Base-by-base conservation (phyloP, 2,888 invertebrate genomes). In the Agonopterix heracliana region DNA sequence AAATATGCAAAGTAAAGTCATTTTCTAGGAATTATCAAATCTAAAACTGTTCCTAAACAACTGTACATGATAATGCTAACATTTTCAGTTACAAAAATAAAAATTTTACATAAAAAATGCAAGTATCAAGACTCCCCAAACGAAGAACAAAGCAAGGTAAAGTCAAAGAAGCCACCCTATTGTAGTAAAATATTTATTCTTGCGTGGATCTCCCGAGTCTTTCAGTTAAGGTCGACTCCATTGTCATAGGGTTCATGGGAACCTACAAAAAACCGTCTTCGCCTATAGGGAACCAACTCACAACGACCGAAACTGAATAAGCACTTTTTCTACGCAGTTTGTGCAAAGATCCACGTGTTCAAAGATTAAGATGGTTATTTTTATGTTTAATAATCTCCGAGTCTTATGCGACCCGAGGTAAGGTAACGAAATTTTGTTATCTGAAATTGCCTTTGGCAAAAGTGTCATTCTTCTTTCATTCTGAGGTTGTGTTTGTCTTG, bases 221-320 rank as follows among this genome's bases (percentile, higher is more conserved):
- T 84, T 82, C 79, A 78, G 79, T 71, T 26, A 77, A 84, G 88
- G 86, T 86, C 85, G 85, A 26, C 56, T 60, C 81, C 68, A 78
- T 88, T 87, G 87, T 88, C 78, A 49, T 71, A 71, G 79, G 82
- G 88, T 87, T 87, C 87, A 87, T 87, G 87, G 87, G 87, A 87
- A 88, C 80, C 62, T 55, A 78, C 85, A 87, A 88, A 88, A 88
- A 88, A 87, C 63, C 74, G 71, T 74, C 79, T 68, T 70, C 68
- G 74, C 79, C 78, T 78, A 72, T 77, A 74, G 79, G 81, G 78
- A 74, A 68, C 71, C 59, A 71, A 66, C 57, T 50, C 51, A 58
- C 63, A 74, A 78, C 80, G 77, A 72, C 71, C 75, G 69, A 78
- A 78, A 80, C 71, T 85, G 83, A 87, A 86, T 86, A 84, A 81